Conservation (phyloP, 2,113 vertebrate genomes). For the Phaethornis superciliosus region DNA sequence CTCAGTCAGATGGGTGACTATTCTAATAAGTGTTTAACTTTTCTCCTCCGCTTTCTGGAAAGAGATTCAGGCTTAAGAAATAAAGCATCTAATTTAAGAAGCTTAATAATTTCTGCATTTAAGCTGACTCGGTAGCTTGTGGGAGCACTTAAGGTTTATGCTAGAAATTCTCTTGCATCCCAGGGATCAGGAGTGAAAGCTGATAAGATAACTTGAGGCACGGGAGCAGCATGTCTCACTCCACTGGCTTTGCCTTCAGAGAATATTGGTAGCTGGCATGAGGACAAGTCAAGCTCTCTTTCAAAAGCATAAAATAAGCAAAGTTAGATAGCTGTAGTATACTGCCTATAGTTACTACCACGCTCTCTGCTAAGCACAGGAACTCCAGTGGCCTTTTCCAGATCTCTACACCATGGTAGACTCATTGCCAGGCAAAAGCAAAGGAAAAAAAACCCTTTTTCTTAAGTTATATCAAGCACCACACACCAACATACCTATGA, state of each 20-base stretch:
- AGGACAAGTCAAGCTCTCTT: background rate
- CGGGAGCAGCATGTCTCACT: conserved; percentile 49
- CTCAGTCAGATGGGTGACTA: conserved; percentile 65
- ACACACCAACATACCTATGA: background rate
- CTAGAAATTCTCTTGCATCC: conserved; percentile 71
- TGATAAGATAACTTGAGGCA: conserved; percentile 70
- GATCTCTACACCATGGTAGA: background rate
- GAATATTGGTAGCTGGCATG: conserved; percentile 27
- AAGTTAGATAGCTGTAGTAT: background rate
- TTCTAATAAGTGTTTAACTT: conserved; percentile 65
- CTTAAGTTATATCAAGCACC: background rate
- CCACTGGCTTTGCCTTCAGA: conserved; percentile 63
- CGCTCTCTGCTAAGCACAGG: background rate
- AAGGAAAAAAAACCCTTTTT: background rate
- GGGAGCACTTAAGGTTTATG: conserved; percentile 64
- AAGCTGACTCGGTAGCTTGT: conserved; percentile 68
- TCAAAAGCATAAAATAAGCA: conserved; percentile 9
- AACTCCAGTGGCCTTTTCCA: background rate
- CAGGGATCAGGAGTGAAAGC: conserved; percentile 62
- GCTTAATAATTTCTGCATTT: conserved; percentile 77
- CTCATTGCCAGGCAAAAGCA: background rate
- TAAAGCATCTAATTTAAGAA: conserved; percentile 79
- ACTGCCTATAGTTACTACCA: background rate
- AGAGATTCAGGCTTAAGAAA: conserved; percentile 68
- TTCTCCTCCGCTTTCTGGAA: conserved; percentile 47